These are phyloP conservation scores for Mus minutoides DNA, from an alignment of 2,797 vertebrate genomes.

Conservation along the genomic window DNA sequence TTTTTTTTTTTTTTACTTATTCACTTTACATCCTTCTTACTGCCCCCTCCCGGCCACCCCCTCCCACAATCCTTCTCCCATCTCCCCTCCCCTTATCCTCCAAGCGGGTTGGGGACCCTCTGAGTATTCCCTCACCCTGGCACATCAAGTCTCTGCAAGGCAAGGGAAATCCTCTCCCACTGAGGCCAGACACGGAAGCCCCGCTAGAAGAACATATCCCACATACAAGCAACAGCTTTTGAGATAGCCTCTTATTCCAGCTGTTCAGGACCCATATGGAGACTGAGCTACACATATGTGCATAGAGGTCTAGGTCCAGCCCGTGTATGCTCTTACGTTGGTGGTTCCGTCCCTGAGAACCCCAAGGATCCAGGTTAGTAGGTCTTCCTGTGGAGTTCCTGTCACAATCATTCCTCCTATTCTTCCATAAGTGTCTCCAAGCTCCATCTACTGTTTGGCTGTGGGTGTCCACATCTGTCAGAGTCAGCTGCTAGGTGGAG, in stretches of 20 bases:
- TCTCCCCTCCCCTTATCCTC: too few relatives aligned
- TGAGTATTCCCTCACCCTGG: too few relatives aligned
- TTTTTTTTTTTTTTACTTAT: not conserved
- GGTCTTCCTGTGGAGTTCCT: not conserved
- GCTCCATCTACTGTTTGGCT: not conserved
- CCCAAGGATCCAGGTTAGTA: not conserved
- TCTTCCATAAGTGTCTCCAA: not conserved
- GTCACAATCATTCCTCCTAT: not conserved
- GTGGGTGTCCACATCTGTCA: not conserved
- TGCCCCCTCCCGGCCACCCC: not conserved
- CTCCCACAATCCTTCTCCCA: not conserved
- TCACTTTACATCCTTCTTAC: not conserved
- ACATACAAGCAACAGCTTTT: not conserved
- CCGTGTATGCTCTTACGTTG: not conserved
- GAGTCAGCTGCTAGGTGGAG: not conserved
- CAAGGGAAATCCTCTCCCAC: too few relatives aligned
- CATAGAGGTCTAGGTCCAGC: not conserved
- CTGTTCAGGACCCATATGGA: not conserved
- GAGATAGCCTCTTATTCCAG: not conserved
- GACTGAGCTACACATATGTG: not conserved
- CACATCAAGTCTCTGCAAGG: too few relatives aligned
- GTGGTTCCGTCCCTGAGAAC: not conserved
- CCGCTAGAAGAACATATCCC: not conserved
- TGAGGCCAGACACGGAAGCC: not conserved
- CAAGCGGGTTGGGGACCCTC: too few relatives aligned